Conservation (phyloP, 2,888 invertebrate genomes). For the Zootermopsis nevadensis region DNA sequence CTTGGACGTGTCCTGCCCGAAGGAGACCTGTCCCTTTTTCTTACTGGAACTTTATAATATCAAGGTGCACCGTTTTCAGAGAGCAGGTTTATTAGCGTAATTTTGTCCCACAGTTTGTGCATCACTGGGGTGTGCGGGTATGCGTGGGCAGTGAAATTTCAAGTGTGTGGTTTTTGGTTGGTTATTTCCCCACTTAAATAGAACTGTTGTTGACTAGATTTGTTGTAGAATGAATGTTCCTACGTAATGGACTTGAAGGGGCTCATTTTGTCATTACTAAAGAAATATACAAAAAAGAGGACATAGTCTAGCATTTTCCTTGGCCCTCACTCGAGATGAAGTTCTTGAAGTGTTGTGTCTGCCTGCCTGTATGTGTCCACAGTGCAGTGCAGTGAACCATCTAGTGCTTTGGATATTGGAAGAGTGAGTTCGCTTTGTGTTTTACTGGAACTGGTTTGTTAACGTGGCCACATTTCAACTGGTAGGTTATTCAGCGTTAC, state of each 20-base stretch:
- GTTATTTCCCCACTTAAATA: constrained; percentile 6
- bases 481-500: constrained; percentile 35
- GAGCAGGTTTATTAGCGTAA: constrained; percentile 10
- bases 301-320: constrained; percentile 32
- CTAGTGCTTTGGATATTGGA: constrained; percentile 40
- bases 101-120: neutral
- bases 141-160: constrained; percentile 30
- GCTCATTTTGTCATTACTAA: neutral
- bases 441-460: constrained; percentile 44
- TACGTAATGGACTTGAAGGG: constrained; percentile 8
- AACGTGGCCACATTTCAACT: constrained; percentile 24
- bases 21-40: constrained; percentile 30
- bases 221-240: neutral
- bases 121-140: constrained; percentile 26
- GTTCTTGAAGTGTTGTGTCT: constrained; percentile 31
- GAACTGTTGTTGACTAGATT: constrained; percentile 7
- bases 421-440: constrained; percentile 40
- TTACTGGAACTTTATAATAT: constrained; percentile 37
- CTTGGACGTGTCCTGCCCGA: constrained; percentile 29
- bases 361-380: constrained; percentile 29
- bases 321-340: constrained; percentile 18
- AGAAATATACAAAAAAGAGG: neutral
- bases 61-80: neutral
- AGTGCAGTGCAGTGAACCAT: constrained; percentile 43
- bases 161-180: constrained; percentile 8